Conservation (phyloP, 2,113 vertebrate species). For the Phocoena sinus region DNA sequence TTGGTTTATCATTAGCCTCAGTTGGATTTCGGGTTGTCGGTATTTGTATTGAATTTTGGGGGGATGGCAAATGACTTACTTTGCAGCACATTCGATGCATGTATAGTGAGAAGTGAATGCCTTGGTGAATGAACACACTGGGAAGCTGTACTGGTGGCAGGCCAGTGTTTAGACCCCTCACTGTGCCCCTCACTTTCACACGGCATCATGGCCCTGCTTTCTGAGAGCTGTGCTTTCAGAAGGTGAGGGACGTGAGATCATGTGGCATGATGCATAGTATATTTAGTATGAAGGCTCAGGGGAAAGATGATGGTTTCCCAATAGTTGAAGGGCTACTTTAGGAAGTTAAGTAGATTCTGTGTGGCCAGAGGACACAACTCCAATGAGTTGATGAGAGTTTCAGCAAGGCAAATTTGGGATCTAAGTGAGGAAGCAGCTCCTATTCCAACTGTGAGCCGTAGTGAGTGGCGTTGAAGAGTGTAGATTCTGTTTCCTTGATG, state of each 20-base stretch:
- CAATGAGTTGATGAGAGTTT: not conserved
- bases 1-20: not conserved
- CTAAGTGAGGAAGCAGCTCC: not conserved
- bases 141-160: not conserved
- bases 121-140: fast-evolving
- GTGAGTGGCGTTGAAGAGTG: not conserved
- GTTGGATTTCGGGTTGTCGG: not conserved
- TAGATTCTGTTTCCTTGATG: not conserved
- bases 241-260: not conserved
- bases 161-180: not conserved
- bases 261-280: not conserved
- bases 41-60: not conserved
- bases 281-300: not conserved
- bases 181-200: not conserved
- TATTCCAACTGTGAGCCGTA: not conserved
- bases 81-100: not conserved
- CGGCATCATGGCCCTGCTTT: not conserved
- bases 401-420: not conserved
- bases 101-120: not conserved
- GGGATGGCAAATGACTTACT: not conserved
- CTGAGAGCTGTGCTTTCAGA: not conserved
- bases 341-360: not conserved
- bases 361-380: not conserved
- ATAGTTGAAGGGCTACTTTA: not conserved
- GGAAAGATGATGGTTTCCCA: not conserved